Evolutionary conservation across 2,888 invertebrate genomes (phyloP).

Genomic region (Parochlus steinenii): DNA sequence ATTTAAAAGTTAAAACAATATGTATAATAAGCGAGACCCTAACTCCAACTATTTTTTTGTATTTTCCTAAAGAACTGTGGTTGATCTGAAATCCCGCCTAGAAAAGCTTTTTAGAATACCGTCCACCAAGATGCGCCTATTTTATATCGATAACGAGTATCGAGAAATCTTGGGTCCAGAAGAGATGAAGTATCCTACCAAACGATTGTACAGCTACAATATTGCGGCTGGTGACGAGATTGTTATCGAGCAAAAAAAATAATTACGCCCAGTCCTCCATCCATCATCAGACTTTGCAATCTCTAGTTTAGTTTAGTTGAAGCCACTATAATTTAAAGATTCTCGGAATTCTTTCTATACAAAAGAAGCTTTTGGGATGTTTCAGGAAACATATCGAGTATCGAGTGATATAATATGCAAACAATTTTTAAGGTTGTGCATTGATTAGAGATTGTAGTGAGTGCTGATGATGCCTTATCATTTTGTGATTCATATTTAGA

Average conservation of each 20-base stretch:
- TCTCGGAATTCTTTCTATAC: too few species aligned
- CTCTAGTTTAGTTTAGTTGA: too few species aligned
- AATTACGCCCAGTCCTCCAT: too few species aligned
- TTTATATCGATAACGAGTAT: slow-evolving; percentile 71
- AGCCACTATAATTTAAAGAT: too few species aligned
- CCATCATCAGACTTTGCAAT: too few species aligned
- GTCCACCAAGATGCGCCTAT: slow-evolving; percentile 71
- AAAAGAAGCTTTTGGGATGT: too few species aligned
- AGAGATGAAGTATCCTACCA: slow-evolving; percentile 76
- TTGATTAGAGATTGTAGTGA: too few species aligned
- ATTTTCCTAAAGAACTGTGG: slow-evolving; percentile 44
- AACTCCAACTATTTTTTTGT: slow-evolving; percentile 21
- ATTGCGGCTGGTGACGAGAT: slow-evolving; percentile 81
- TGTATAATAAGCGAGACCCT: neutral
- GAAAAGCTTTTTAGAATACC: slow-evolving; percentile 69
- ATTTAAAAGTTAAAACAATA: neutral
- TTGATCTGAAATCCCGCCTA: slow-evolving; percentile 62
- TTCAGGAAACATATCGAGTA: too few species aligned
- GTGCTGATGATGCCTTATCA: too few species aligned
- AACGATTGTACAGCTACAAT: slow-evolving; percentile 82
- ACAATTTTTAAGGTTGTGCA: too few species aligned
- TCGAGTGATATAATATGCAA: too few species aligned
- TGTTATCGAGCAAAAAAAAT: slow-evolving; percentile 62
- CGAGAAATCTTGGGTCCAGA: slow-evolving; percentile 62
- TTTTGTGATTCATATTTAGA: too few species aligned